Base-by-base conservation (phyloP, 2,113 vertebrate genomes). In the Corythoichthys intestinalis region DNA sequence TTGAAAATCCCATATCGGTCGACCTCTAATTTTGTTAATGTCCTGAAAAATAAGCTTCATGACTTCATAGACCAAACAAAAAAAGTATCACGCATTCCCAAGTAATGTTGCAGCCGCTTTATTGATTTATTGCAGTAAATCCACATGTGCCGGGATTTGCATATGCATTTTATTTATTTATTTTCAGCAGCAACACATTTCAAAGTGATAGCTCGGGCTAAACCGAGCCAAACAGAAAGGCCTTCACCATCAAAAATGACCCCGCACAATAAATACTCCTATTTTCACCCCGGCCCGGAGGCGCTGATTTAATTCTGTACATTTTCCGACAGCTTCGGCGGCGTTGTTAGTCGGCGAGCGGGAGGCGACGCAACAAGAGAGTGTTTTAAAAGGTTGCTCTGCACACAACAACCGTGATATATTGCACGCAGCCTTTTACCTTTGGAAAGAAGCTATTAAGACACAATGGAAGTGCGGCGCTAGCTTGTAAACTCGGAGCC, bases 341-440 rank as follows among this genome's bases (percentile, higher is more conserved):
- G 2, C 6, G 41, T 37, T 47, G 59, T 47, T 47, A 6, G 59
- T n/a, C 37, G 0, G 15, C 10, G 37, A 28, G 39, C n/a, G 4
- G 41, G 39, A 44, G 15, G n/a, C 59, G 8, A 28, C 53, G 28
- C n/a, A 28, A 54, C 59, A 44, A 10, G 4, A 28, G 53, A 63
- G n/a, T 46, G 17, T n/a, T 60, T 60, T 63, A 63, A 63, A 46
- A 63, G 60, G 41, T 63, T 63, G n/a, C 12, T 28, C 4, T 63
- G n/a, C 12, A 28, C 4, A 34, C 11, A 1, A 13, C n/a, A 1
- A 28, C 20, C 20, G 4, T 63, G 41, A 63, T 46, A 47, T 63
- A 63, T 47, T 34, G 10, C 46, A 46, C 59, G 9, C 3, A 10
- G n/a, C 4, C 17, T n/a, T 54, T 38, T 38, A 39, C 11, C 60